Conservation (phyloP, 1,140 invertebrate species). For the Catajapyx aquilonaris region DNA sequence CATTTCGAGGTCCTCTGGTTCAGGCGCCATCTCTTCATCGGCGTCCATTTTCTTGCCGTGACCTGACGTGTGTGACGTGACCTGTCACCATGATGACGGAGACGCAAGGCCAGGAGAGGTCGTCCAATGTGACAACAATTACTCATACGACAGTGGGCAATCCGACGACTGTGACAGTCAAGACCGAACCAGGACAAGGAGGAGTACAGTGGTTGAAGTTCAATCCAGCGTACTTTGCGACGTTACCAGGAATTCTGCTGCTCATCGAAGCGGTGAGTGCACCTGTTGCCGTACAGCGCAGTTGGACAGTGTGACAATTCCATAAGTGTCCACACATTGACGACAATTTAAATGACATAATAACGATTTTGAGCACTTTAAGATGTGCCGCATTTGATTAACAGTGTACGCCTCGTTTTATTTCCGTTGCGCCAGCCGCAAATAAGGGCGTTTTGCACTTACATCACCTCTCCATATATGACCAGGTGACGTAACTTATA, state of each 20-base stretch:
- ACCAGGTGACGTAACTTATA: no score
- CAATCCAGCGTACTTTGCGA: slow-evolving; percentile 25
- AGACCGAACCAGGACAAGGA: slow-evolving; percentile 17
- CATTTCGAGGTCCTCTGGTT: no score
- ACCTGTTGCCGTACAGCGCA: slow-evolving; percentile 5
- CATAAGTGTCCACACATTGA: no score
- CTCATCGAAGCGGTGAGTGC: slow-evolving; percentile 27
- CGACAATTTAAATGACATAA: no score
- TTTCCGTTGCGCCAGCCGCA: slow-evolving; percentile 3
- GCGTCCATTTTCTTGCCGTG: slow-evolving; percentile 14
- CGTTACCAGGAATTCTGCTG: slow-evolving; percentile 29
- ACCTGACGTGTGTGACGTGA: slow-evolving; percentile 15
- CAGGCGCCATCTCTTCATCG: slow-evolving; percentile 16
- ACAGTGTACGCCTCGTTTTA: slow-evolving; percentile 1
- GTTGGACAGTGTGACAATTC: no score
- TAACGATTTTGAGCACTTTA: no score
- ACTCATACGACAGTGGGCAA: slow-evolving; percentile 18
- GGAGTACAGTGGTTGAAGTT: slow-evolving; percentile 20
- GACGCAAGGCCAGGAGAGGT: slow-evolving; percentile 6
- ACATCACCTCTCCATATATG: no score
- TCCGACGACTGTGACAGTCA: slow-evolving; percentile 15
- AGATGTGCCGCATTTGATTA: not conserved
- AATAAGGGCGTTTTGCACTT: no score
- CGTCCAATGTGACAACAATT: slow-evolving; percentile 20
- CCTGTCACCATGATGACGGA: slow-evolving; percentile 13